Evolutionary conservation across 2,888 invertebrate genomes (phyloP).

Genomic region (Stenoptilia bipunctidactyla): DNA sequence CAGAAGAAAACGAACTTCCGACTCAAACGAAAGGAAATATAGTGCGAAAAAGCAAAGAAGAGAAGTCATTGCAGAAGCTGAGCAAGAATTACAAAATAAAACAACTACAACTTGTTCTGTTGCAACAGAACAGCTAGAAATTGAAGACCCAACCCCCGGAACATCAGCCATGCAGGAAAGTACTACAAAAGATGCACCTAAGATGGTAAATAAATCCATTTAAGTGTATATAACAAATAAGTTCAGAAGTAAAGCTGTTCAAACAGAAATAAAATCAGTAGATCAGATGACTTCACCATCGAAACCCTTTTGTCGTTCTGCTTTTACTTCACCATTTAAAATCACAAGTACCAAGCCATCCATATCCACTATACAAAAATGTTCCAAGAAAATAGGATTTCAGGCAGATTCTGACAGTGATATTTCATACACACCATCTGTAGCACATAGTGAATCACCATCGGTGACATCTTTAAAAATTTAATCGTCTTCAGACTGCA

Average conservation of each 20-base stretch:
- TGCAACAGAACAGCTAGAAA: conserved; percentile 4
- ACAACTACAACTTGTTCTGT: conserved; percentile 6
- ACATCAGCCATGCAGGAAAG: conserved; percentile 1
- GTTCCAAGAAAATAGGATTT: neutral
- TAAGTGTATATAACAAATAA: conserved; percentile 7
- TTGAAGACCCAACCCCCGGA: neutral
- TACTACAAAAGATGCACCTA: conserved; percentile 2
- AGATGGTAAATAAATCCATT: conserved; percentile 9
- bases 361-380: neutral
- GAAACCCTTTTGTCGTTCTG: conserved; percentile 7
- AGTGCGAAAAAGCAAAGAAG: conserved; percentile 13
- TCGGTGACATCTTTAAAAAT: conserved; percentile 12
- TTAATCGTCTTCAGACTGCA: conserved; percentile 16
- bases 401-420: conserved; percentile 9
- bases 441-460: conserved; percentile 7
- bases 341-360: neutral
- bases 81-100: conserved; percentile 4
- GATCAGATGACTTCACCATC: conserved; percentile 11
- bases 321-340: conserved; percentile 4
- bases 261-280: conserved; percentile 8
- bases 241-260: conserved; percentile 12
- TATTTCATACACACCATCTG: conserved; percentile 13
- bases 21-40: conserved; percentile 13
- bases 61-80: conserved; percentile 5
- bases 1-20: conserved; percentile 14